phyloP scores from a whole-genome alignment of 2,797 vertebrate species.

The Clarias laeviceps region DNA sequence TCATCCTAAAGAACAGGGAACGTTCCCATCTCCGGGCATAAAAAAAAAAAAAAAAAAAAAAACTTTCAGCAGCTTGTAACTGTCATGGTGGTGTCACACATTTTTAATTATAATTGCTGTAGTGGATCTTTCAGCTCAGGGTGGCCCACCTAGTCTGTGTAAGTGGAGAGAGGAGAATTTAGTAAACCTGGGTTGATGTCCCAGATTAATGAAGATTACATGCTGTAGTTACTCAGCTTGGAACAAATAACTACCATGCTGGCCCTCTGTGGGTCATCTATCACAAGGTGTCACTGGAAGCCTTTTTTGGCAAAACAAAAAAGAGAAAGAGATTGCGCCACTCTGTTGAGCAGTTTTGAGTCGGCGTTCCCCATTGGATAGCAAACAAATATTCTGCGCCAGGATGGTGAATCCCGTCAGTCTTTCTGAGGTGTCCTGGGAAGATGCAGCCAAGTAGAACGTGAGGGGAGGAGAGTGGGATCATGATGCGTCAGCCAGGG shows the following conservation, averaged over 20 bases:
- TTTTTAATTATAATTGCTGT: constrained; percentile 55
- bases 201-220: constrained; percentile 79
- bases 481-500: constrained; percentile 16
- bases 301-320: not conserved
- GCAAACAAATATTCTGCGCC: not conserved
- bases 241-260: constrained; percentile 67
- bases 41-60: constrained; percentile 37
- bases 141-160: constrained; percentile 27
- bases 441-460: constrained; percentile 11
- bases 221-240: constrained; percentile 63
- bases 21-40: not conserved
- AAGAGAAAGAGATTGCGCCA: too few species aligned
- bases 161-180: constrained; percentile 62
- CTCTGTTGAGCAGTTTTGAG: not conserved
- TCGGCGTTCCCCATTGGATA: not conserved
- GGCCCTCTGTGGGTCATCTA: constrained; percentile 68
- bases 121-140: constrained; percentile 8
- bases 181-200: constrained; percentile 74
- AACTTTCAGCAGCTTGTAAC: constrained; percentile 46
- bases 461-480: constrained; percentile 22
- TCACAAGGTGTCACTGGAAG: constrained; percentile 63
- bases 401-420: not conserved
- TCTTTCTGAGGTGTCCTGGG: not conserved
- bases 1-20: constrained; percentile 23
- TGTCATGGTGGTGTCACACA: constrained; percentile 43